Evolutionary conservation across 2,797 vertebrate species (phyloP), one percentile per base, ranked within the genome.

Genomic region (Loris lydekkerianus): DNA sequence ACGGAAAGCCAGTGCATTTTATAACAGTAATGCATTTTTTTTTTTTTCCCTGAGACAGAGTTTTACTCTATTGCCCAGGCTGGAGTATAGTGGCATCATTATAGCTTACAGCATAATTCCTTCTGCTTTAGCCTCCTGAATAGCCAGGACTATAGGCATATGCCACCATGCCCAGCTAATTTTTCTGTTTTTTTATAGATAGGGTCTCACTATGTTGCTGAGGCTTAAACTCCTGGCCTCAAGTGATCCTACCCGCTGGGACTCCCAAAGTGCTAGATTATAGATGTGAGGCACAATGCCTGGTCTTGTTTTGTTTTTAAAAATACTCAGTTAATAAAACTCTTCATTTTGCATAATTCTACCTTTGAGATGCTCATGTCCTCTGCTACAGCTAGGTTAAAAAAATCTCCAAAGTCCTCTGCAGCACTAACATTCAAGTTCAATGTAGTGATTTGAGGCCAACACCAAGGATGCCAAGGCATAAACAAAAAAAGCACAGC

Each of bases 401-500:
- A 75, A 72, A 34, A 80, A 76, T 61, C 37, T 78, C 40, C 53
- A 23, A 61, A 63, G 27, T 65, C 37, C 37, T 72, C 43, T 15
- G 31, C 14, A 84, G 89, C 20, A 20, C 65, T 63, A 56, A 29
- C 49, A 85, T 78, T 40, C 46, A 67, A 82, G 83, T 56, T 72
- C 29, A 87, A 17, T 46, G 58, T 76, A 75, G 84, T 80, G 77
- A 90, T 73, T 2, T 78, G 25, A 92, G 95, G 97, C 80, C 61
- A 37, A 89, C 27, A 10, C 1, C 31, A 85, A 75, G 9, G 61
- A n/a, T 49, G 63, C 92, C 58, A 91, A 72, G 2, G 53, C 6
- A 78, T 46, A 93, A 86, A 60, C 53, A 89, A 91, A 92, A 49
- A 84, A 96, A 91, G 61, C 94, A 65, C 65, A 94, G 86, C 29